These are phyloP conservation scores for Limosa lapponica DNA, from an alignment of 2,797 vertebrate species.

Conservation along the genomic window DNA sequence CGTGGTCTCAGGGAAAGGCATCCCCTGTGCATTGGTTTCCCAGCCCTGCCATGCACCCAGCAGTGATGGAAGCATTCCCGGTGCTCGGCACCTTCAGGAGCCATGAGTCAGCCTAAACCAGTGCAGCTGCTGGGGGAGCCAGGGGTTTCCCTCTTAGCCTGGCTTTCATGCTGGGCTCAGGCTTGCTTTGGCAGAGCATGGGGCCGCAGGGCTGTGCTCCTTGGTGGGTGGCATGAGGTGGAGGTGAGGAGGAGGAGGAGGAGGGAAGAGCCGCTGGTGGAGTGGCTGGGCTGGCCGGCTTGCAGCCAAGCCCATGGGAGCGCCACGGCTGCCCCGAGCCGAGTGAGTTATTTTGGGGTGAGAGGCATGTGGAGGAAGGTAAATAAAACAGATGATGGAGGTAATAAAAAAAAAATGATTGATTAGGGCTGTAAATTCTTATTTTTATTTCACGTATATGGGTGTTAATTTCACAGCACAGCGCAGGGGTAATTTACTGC, in stretches of 20 bases:
- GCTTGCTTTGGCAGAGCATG: neutral
- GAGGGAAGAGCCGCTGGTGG: neutral
- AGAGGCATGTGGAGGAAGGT: neutral
- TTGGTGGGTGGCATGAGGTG: neutral
- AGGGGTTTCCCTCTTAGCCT: neutral
- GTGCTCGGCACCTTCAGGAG: neutral
- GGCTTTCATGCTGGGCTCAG: neutral
- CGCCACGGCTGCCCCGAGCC: rapidly evolving
- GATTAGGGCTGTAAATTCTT: conserved; percentile 65
- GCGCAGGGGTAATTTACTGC: conserved; percentile 56
- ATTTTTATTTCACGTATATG: conserved; percentile 69
- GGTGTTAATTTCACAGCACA: conserved; percentile 70
- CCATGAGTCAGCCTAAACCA: rapidly evolving
- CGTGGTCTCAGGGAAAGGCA: neutral
- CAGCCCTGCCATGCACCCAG: neutral
- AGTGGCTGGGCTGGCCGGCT: neutral
- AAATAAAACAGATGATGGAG: conserved; percentile 71
- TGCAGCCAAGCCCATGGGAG: neutral
- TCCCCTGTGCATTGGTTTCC: neutral
- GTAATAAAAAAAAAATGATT: conserved; percentile 58
- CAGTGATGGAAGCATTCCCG: neutral
- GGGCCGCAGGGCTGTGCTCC: neutral
- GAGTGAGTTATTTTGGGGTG: neutral
- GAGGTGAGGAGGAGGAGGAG: neutral
- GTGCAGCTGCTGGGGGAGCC: neutral